A percentile compares a stretch with the other conserved stretches of the same genome.
These are phyloP conservation scores for Catharus ustulatus DNA, from an alignment of 2,797 vertebrate genomes.

Conservation along the genomic window DNA sequence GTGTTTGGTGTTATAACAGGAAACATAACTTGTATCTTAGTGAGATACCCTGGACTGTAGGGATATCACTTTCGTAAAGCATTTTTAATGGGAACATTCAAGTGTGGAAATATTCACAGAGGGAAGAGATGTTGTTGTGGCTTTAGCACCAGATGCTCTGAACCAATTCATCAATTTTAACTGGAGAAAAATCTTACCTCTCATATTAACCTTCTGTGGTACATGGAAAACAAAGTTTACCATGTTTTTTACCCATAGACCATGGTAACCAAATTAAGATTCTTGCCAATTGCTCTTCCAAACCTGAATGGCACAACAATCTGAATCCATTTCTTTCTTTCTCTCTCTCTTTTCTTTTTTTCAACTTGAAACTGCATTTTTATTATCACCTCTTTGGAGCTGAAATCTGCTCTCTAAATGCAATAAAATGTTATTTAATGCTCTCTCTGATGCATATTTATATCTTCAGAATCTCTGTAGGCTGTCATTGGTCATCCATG, in stretches of 20 bases:
- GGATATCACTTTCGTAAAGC: rapidly evolving
- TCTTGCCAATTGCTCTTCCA: not conserved
- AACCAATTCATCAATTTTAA: not conserved
- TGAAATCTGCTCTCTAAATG: not conserved
- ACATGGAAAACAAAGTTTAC: not conserved
- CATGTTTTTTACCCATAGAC: rapidly evolving
- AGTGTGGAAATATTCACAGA: not conserved
- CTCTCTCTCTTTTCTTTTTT: not conserved
- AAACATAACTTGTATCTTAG: too few species aligned
- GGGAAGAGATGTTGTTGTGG: not conserved
- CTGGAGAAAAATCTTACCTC: not conserved
- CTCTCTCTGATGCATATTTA: not conserved
- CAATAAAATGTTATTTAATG: not conserved
- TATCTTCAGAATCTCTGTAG: not conserved
- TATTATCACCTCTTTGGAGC: not conserved
- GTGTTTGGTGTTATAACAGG: not conserved
- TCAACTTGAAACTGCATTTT: not conserved
- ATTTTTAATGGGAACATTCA: not conserved
- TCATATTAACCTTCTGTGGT: not conserved
- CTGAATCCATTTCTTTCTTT: not conserved
- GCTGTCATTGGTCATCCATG: not conserved
- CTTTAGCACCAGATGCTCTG: not conserved
- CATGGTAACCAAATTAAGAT: not conserved
- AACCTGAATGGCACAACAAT: not conserved
- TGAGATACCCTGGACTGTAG: not conserved